Evolutionary conservation across 2,888 invertebrate genomes (phyloP).

Genomic region (Euplexia lucipara): DNA sequence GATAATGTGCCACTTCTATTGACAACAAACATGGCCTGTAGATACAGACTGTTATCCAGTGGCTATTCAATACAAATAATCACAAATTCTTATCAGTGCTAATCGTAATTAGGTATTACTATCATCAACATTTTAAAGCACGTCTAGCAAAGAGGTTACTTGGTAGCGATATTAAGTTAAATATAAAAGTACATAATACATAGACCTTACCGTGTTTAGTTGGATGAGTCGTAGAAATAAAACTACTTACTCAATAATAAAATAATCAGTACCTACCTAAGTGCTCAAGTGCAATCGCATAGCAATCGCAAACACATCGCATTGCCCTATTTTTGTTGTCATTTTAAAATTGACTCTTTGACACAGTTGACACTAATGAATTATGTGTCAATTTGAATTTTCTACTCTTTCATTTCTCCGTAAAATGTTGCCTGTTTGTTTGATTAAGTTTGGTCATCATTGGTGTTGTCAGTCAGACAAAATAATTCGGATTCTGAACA

Average conservation of each 20-base stretch:
- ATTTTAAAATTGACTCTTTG: too few relatives aligned
- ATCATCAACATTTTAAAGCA: neutral
- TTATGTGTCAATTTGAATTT: too few relatives aligned
- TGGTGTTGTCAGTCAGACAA: too few relatives aligned
- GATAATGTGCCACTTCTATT: constrained; percentile 34
- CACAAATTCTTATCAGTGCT: constrained; percentile 16
- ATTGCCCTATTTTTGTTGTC: too few relatives aligned
- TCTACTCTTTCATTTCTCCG: too few relatives aligned
- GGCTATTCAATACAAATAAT: constrained; percentile 18
- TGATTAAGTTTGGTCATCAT: too few relatives aligned
- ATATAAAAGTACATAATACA: constrained; percentile 17
- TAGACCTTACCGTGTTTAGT: neutral
- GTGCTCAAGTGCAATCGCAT: neutral
- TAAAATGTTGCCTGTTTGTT: too few relatives aligned
- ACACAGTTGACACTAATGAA: too few relatives aligned
- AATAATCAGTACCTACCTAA: too few relatives aligned
- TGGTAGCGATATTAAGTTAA: neutral
- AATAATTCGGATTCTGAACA: too few relatives aligned
- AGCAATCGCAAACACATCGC: too few relatives aligned
- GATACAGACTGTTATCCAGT: constrained; percentile 16
- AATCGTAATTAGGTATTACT: constrained; percentile 2
- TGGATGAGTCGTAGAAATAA: neutral
- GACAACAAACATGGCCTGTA: constrained; percentile 25
- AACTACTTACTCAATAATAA: neutral
- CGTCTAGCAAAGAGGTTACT: neutral